Percentiles rank a stretch among this genome's conserved stretches.
Evolutionary conservation across 2,797 vertebrate genomes (phyloP).

Genomic region (Acanthopagrus latus): DNA sequence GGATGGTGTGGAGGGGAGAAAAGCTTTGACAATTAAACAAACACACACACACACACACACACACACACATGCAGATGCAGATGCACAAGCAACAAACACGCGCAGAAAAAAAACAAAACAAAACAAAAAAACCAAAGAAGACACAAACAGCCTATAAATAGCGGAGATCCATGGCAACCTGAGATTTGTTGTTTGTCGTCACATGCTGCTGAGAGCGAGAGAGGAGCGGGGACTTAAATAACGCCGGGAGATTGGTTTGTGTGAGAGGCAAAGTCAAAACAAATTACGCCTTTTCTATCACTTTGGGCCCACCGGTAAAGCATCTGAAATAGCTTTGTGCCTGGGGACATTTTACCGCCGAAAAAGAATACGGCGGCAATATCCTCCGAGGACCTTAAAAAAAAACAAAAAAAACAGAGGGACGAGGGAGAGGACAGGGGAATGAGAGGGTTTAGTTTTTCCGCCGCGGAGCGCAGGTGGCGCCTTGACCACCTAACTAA

Average conservation of each 20-base stretch:
- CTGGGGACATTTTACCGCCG: conserved; percentile 81
- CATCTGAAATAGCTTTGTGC: conserved; percentile 84
- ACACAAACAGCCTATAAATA: conserved; percentile 78
- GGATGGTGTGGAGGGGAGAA: background rate
- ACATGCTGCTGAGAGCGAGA: conserved; percentile 79
- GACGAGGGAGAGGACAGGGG: conserved; percentile 60
- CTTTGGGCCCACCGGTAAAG: conserved; percentile 79
- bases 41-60: background rate
- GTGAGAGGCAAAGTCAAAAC: conserved; percentile 84
- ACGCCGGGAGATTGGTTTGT: conserved; percentile 83
- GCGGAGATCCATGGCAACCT: conserved; percentile 81
- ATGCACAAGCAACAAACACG: conserved; percentile 13
- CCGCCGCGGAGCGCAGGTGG: conserved; percentile 76
- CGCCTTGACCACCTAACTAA: conserved; percentile 75
- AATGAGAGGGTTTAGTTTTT: conserved; percentile 70
- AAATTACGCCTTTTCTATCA: conserved; percentile 86
- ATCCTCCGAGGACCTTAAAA: conserved; percentile 71
- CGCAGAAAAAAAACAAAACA: conserved; percentile 5
- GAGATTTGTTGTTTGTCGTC: conserved; percentile 83
- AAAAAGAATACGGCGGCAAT: conserved; percentile 80
- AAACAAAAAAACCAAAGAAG: background rate
- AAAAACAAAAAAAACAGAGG: conserved; percentile 59
- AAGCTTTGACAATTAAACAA: conserved; percentile 47
- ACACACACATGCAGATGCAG: background rate
- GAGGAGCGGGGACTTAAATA: conserved; percentile 81